Percentiles rank a stretch among this genome's conserved stretches.
These are phyloP conservation scores for Nylanderia fulva DNA, from an alignment of 1,140 invertebrate species.

Conservation along the genomic window DNA sequence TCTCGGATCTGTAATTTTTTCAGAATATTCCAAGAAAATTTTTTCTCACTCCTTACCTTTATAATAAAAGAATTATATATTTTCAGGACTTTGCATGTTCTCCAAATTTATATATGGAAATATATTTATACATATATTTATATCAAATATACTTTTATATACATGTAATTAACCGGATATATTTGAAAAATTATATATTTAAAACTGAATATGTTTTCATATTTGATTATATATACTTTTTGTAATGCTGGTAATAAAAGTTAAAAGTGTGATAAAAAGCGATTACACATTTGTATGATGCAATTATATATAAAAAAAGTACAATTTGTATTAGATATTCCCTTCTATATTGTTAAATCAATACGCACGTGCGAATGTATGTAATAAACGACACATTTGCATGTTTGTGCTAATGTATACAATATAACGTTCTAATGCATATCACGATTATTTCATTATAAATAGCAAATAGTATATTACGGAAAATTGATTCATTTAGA, in stretches of 20 bases:
- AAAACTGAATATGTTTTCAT: constrained; percentile 3
- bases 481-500: background rate
- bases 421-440: constrained; percentile 1
- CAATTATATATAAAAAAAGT: background rate
- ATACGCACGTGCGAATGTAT: background rate
- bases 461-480: background rate
- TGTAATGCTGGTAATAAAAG: background rate
- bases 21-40: constrained; percentile 23
- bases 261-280: background rate
- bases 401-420: constrained; percentile 7
- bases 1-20: background rate
- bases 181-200: background rate
- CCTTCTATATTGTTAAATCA: background rate
- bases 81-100: too few relatives aligned
- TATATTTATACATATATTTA: too few relatives aligned
- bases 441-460: constrained; percentile 23
- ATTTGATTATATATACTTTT: background rate
- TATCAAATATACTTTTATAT: too few relatives aligned
- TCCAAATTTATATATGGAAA: too few relatives aligned
- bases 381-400: constrained; percentile 28
- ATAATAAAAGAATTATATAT: too few relatives aligned
- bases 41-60: too few relatives aligned
- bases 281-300: background rate
- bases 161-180: too few relatives aligned
- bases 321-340: constrained; percentile 24